Evolutionary conservation across 2,113 vertebrate genomes (phyloP).

Genomic region (Misgurnus mizolepis): DNA sequence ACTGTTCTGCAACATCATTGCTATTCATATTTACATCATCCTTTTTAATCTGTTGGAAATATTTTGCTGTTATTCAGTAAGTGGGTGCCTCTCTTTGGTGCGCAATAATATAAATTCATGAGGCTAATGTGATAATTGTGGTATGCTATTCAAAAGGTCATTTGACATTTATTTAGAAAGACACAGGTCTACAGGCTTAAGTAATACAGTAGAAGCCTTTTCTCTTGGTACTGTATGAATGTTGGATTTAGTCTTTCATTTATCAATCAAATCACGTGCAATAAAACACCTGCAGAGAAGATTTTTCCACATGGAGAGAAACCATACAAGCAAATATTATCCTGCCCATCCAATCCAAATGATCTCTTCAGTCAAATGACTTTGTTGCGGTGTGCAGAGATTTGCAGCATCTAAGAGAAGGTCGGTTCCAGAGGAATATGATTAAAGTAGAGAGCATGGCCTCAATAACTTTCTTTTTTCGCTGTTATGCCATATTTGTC

Average conservation of each 20-base stretch:
- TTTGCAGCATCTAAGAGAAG: constrained; percentile 58
- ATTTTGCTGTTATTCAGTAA: neutral
- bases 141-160: neutral
- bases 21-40: neutral
- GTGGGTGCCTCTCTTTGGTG: neutral
- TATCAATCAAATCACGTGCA: neutral
- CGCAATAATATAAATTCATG: neutral
- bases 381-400: neutral
- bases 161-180: neutral
- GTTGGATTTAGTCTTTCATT: neutral
- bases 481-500: constrained; percentile 25
- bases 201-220: neutral
- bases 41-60: neutral
- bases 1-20: neutral
- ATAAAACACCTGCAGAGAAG: neutral
- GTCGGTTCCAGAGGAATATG: constrained; percentile 51
- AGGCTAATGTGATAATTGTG: neutral
- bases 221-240: neutral
- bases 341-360: neutral
- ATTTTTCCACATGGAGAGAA: neutral
- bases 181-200: too few species aligned
- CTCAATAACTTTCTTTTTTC: constrained; percentile 40
- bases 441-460: constrained; percentile 33
- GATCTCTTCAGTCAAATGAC: neutral
- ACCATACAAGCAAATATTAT: neutral